Evolutionary conservation across 1,140 invertebrate genomes (phyloP), one percentile per base, ranked within the genome.

Genomic region (Drosophila melanogaster): DNA sequence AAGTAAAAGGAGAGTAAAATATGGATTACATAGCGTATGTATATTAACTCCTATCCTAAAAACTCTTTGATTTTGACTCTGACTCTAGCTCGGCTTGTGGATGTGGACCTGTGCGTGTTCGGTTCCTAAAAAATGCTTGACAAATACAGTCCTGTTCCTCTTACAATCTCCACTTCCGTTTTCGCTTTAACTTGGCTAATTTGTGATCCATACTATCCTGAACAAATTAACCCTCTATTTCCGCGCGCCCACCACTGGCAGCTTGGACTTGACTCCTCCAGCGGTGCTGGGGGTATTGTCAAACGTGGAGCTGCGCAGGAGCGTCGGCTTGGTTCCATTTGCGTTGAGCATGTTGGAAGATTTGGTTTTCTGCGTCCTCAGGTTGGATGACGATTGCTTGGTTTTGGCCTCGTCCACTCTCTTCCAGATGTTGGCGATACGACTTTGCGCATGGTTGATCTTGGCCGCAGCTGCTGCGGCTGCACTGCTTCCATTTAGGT

Each of bases 361-460:
- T 70, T 77, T 87, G 37, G 83, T 89, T 83, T 87, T 76, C 59
- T 91, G 85, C 14, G 83, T 79, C 43, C 51, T 76, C 33, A 89
- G 41, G 57, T 87, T 87, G 41, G 79, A 58, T 15, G 47, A 33
- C 50, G 49, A 35, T 59, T 54, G 65, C 47, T 77, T 77, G 26
- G 61, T 66, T 11, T 91, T 92, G n/a, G 92, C 95, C 37, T 97
- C 95, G 81, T 97, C 96, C 2, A 96, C 96, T 79, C 95, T 96
- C 78, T 97, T 98, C 97, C 97, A 98, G 12, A 98, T 93, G 83
- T 94, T 96, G 1, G 97, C 96, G 41, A 98, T 97, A 91, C 97
- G 97, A 91, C 97, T 98, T 2, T 96, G 95, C 1, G 96, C 95
- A 69, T 96, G 95, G 41, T 84, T 90, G 12, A 92, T 92, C 51